Evolutionary conservation across 2,888 invertebrate genomes (phyloP).

Genomic region (Meiosimyza platycephala): DNA sequence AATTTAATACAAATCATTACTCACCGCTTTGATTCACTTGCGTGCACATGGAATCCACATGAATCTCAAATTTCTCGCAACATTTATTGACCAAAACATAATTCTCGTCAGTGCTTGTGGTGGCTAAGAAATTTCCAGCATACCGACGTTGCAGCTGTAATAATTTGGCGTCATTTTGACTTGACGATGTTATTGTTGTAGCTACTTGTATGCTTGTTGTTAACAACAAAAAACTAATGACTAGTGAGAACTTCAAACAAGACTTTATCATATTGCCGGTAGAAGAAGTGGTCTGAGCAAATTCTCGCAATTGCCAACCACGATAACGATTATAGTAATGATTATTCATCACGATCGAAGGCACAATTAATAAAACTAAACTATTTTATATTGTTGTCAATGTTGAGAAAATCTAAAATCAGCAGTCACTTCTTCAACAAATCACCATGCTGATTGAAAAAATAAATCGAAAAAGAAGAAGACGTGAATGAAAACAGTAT

Average conservation of each 20-base stretch:
- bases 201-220: conserved; percentile 18
- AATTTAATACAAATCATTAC: conserved; percentile 52
- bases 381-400: no score
- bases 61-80: conserved; percentile 78
- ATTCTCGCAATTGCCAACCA: no score
- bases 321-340: no score
- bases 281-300: no score
- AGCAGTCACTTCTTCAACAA: no score
- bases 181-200: conserved; percentile 5
- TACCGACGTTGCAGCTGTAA: conserved; percentile 40
- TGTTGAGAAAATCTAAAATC: no score
- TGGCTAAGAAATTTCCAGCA: conserved; percentile 35
- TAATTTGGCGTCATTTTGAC: conserved; percentile 34
- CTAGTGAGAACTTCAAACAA: conserved; percentile 5
- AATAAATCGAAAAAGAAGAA: no score
- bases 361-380: no score
- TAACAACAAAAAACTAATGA: conserved; percentile 15
- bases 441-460: no score
- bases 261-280: no score
- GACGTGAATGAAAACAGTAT: no score
- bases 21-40: conserved; percentile 73
- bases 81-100: conserved; percentile 80
- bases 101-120: conserved; percentile 44
- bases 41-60: conserved; percentile 76
- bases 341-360: no score